Percentiles rank a stretch among this genome's conserved stretches.
Evolutionary conservation across 1,140 invertebrate species (phyloP).

Genomic region (Kradibia gibbosae): DNA sequence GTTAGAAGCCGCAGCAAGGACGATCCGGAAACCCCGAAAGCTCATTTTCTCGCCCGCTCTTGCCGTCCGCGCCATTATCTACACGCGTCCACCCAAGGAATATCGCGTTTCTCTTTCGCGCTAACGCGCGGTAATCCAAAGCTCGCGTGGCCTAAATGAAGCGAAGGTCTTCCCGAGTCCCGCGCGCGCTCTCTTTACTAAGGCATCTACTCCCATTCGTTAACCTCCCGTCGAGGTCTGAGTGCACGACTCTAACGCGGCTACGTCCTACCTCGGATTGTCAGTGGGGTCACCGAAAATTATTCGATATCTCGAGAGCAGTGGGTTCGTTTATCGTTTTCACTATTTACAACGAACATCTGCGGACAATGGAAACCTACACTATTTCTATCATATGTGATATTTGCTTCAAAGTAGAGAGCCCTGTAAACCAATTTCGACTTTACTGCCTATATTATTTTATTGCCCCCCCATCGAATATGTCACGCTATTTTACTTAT

Average conservation of each 20-base stretch:
- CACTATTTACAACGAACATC: not conserved
- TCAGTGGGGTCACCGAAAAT: not conserved
- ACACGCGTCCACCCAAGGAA: not conserved
- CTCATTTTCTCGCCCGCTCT: not conserved
- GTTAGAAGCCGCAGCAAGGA: constrained; percentile 64
- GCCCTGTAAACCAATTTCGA: too few relatives aligned
- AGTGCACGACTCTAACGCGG: not conserved
- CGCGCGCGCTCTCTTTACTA: constrained; percentile 26
- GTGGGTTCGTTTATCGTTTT: not conserved
- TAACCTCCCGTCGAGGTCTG: not conserved
- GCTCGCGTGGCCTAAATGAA: constrained; percentile 27
- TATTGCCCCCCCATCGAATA: too few relatives aligned
- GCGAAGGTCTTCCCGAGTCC: constrained; percentile 25
- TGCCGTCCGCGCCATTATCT: not conserved
- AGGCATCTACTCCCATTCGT: constrained; percentile 15
- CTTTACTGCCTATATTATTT: too few relatives aligned
- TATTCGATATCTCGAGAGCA: not conserved
- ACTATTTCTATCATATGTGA: not conserved
- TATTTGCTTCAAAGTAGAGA: not conserved
- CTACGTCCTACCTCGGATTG: not conserved
- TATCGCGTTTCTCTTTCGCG: constrained; percentile 1
- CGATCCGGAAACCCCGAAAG: constrained; percentile 48
- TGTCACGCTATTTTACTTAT: too few relatives aligned
- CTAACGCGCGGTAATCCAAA: constrained; percentile 18
- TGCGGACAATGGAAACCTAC: not conserved